A percentile compares a stretch with the other conserved stretches of the same genome.
These are phyloP conservation scores for Pionites leucogaster DNA, from an alignment of 2,113 vertebrate species.

Conservation along the genomic window DNA sequence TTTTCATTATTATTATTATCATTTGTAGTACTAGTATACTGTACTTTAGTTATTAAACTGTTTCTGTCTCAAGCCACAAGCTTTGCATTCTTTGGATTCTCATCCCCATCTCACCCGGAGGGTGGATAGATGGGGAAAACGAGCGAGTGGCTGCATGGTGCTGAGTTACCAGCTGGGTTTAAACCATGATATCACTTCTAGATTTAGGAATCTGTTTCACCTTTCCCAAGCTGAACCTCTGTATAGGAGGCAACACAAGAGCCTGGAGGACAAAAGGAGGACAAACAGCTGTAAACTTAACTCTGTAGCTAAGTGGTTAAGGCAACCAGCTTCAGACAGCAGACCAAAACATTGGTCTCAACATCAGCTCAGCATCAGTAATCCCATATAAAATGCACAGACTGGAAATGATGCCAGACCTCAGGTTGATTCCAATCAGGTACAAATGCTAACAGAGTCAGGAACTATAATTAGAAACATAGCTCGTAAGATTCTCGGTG, in stretches of 20 bases:
- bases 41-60: not conserved
- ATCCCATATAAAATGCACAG: not conserved
- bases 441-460: not conserved
- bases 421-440: not conserved
- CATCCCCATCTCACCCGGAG: not conserved
- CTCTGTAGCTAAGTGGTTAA: not conserved
- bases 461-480: not conserved
- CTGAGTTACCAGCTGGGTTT: not conserved
- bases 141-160: not conserved
- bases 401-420: not conserved
- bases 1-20: not conserved
- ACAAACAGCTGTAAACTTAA: conserved; percentile 10
- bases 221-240: not conserved
- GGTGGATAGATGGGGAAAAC: not conserved
- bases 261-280: not conserved
- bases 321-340: not conserved
- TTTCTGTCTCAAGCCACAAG: not conserved
- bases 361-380: not conserved
- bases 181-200: not conserved
- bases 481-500: not conserved
- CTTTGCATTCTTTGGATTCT: not conserved
- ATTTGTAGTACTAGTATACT: not conserved
- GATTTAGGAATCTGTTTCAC: not conserved
- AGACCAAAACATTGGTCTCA: not conserved
- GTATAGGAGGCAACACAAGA: not conserved